Evolutionary conservation across 2,888 invertebrate species (phyloP), one percentile per base, ranked within the genome.

Genomic region (Miltochrista miniata): DNA sequence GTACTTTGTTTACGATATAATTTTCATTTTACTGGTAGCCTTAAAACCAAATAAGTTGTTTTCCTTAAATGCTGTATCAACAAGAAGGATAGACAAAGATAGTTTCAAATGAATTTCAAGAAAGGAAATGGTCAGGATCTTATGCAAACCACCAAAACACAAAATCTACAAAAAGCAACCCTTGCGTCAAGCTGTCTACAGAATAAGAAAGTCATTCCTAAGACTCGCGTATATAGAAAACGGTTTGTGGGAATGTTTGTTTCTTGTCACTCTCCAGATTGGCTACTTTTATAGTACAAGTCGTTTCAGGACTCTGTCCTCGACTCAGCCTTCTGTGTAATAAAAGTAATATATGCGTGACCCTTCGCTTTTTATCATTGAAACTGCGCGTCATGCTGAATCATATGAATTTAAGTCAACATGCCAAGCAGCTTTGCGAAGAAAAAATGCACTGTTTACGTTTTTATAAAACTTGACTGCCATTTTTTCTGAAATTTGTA

Each of bases 381-480:
- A 33, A 29, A 29, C 37, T 8, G 11, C 24, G 24, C 39, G 14
- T 39, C 43, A 44, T 39, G 44, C 43, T 36, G 36, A 36, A 52
- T 30, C 44, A 12, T 38, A 36, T 35, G 50, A 51, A 41, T 41
- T 48, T 54, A 24, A 24, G 3, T 24, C 5, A 24, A 24, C 18
- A 24, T 24, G 18, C 18, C 18, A 24, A 24, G 18, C 18, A 24
- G 18, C 18, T 24, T 5, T 4, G 18, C 5, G 18, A 4, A 24
- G 18, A 5, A 24, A 4, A 5, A 24, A 24, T 24, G 5, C 18
- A 24, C 5, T 24, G 18, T 14, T 10, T 36, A 9, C 5, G 10
- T 36, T 34, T 15, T 36, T 36, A 15, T 9, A 14, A 36, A 36
- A 50, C 51, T 56, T 54, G 55, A 48, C 56, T 64, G 59, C 57